A percentile compares a stretch with the other conserved stretches of the same genome.
These are phyloP conservation scores for Myotis myotis DNA, from an alignment of 2,797 vertebrate species.

Conservation along the genomic window DNA sequence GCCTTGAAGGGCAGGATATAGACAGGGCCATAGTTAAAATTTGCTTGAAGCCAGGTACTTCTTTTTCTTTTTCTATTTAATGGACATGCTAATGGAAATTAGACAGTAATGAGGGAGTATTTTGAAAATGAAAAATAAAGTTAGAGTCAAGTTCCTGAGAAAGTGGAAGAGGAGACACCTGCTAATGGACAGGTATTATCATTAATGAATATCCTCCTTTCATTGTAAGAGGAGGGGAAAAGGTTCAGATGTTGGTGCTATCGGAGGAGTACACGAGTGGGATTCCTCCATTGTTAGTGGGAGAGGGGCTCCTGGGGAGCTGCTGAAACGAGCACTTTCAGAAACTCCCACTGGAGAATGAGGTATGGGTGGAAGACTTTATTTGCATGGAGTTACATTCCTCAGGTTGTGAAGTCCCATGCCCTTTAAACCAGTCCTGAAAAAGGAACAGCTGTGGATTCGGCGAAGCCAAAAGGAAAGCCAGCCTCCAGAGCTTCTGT, in stretches of 20 bases:
- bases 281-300: too few relatives aligned
- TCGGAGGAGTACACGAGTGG: too few relatives aligned
- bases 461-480: too few relatives aligned
- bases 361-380: too few relatives aligned
- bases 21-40: background rate
- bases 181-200: background rate
- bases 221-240: background rate
- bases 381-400: too few relatives aligned
- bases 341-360: too few relatives aligned
- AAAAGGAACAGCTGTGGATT: too few relatives aligned
- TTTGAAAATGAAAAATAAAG: background rate
- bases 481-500: too few relatives aligned
- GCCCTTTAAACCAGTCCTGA: too few relatives aligned
- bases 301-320: too few relatives aligned
- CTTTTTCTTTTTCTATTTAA: background rate
- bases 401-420: too few relatives aligned
- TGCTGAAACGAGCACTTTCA: too few relatives aligned
- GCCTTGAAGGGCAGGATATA: background rate
- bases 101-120: background rate
- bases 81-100: background rate
- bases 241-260: background rate
- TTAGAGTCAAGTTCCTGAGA: background rate
- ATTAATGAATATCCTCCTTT: background rate
- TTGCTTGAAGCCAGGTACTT: background rate
- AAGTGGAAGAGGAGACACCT: background rate